Conservation (phyloP, 2,113 vertebrate species). For the Mesembrinibis cayennensis region DNA sequence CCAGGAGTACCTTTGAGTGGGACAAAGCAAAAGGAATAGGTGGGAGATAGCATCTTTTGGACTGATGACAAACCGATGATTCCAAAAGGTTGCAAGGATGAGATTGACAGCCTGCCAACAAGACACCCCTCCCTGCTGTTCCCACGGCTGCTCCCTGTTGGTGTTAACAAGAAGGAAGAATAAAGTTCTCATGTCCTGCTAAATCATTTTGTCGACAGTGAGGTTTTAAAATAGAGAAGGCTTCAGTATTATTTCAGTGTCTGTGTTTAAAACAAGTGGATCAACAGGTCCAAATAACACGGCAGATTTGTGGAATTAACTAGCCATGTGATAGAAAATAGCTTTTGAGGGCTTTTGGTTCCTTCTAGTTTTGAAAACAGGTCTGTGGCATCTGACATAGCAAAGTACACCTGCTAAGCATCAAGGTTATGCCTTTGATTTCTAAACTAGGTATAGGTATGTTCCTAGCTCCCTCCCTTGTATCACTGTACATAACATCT, state of each 20-base stretch:
- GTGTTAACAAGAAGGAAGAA: background rate
- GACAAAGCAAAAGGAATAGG: background rate
- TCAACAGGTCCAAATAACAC: background rate
- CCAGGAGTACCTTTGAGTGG: background rate
- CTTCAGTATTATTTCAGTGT: background rate
- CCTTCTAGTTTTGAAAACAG: background rate
- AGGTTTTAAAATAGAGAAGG: background rate
- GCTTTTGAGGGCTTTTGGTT: background rate
- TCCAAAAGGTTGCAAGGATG: background rate
- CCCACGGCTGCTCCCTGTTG: rapidly evolving
- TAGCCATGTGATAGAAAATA: background rate
- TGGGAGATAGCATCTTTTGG: background rate
- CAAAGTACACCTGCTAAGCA: background rate
- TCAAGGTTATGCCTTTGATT: background rate
- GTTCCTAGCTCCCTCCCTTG: background rate
- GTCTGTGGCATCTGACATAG: background rate
- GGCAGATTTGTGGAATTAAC: background rate
- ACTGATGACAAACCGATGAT: background rate
- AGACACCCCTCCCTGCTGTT: background rate
- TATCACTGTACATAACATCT: background rate
- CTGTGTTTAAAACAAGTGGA: background rate
- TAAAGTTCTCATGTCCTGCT: background rate
- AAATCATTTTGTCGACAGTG: background rate
- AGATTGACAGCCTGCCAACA: rapidly evolving
- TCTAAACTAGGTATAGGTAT: background rate